Base-by-base conservation (phyloP, 2,113 vertebrate species). In the Lathamus discolor region DNA sequence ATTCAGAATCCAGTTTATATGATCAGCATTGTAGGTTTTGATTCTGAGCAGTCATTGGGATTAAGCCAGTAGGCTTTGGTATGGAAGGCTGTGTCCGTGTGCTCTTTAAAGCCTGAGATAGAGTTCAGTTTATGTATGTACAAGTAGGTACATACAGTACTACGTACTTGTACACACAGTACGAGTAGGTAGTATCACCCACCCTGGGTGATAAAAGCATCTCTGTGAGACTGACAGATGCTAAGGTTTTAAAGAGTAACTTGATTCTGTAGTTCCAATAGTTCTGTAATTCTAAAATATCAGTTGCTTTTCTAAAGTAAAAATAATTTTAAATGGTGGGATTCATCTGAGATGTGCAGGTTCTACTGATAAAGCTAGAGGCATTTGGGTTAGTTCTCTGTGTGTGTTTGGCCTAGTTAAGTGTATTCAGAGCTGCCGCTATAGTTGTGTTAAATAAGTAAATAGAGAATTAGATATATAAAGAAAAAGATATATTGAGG, bases 61-160 rank as follows among this genome's bases (percentile, higher is more conserved):
- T 49, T 29, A 59, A 46, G n/a, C n/a, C 37, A 37, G 78, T 11
- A 22, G 66, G n/a, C 43, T 72, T 19, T 70, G 20, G 6, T 49
- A 23, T 67, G 62, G 28, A 41, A 41, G 35, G 51, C 17, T 29
- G 44, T 25, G 49, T 24, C 51, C 24, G 7, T 8, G 33, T 33
- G 9, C 23, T 37, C 63, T 43, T 11, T 28, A n/a, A 73, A 68
- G 48, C 43, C 29, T 33, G n/a, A 35, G 10, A 14, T 3, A 7
- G 3, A 39, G 27, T 55, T 74, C 44, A 9, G 29, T 51, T 55
- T 87, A 61, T 0, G 0, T 52, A 28, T 41, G 16, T 6, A 11
- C 7, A 27, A 41, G 19, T n/a, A 4, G 5, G 33, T 39, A 23
- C 20, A 20, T 48, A 22, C 20, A 22, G 46, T 46, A 46, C 46